A percentile compares a stretch with the other conserved stretches of the same genome.
Evolutionary conservation across 1,140 invertebrate genomes (phyloP).

Genomic region (Diachasmimorpha longicaudata): DNA sequence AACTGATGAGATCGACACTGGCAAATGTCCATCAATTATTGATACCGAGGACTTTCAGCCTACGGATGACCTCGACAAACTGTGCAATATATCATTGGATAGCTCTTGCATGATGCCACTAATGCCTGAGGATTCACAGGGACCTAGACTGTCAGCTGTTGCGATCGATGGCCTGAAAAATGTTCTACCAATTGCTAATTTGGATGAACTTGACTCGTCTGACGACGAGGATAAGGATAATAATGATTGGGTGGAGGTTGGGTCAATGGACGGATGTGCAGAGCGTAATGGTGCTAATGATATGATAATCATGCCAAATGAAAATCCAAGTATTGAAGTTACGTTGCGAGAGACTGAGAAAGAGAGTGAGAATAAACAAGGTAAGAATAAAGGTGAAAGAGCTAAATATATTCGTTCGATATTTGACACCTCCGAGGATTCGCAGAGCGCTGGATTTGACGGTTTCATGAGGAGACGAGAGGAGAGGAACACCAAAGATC

Average conservation of each 20-base stretch:
- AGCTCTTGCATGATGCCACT: conserved; percentile 35
- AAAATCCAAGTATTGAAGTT: conserved; percentile 1
- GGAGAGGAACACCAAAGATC: conserved; percentile 2
- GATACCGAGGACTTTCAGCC: conserved; percentile 32
- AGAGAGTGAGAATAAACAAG: not conserved
- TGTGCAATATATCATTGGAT: conserved; percentile 35
- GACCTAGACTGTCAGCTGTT: not conserved
- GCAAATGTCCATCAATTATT: conserved; percentile 26
- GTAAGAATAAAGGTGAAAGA: not conserved
- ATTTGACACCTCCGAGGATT: conserved; percentile 24
- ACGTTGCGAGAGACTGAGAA: not conserved
- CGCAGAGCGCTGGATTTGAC: conserved; percentile 23
- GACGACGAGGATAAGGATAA: conserved; percentile 40
- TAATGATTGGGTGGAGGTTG: conserved; percentile 43
- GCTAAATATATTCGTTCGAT: conserved; percentile 20
- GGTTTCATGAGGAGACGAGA: conserved; percentile 8
- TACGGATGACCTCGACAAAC: conserved; percentile 33
- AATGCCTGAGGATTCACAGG: conserved; percentile 31
- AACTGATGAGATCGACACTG: conserved; percentile 24
- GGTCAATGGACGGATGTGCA: conserved; percentile 32
- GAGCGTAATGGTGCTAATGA: conserved; percentile 26
- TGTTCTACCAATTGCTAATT: conserved; percentile 39
- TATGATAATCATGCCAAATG: conserved; percentile 27
- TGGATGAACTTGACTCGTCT: conserved; percentile 38
- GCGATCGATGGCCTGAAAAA: conserved; percentile 47